Conservation (phyloP, 30 jellyfish, hydroid and myxozoan genomes). For the Aurelia aurita complex sp. Pacific region DNA sequence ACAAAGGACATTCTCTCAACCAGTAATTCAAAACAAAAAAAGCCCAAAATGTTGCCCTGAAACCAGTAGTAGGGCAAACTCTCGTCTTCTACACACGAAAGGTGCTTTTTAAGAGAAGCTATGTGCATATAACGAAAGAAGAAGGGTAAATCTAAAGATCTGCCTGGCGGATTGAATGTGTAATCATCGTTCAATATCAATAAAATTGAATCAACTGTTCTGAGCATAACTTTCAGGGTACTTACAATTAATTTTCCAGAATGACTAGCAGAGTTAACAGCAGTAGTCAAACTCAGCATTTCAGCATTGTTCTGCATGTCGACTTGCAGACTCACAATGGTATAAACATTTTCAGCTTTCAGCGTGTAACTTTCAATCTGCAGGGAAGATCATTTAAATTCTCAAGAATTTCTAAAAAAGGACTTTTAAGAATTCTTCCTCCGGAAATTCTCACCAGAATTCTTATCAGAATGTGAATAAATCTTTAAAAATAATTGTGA, state of each 20-base stretch:
- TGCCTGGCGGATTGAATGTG: too few relatives aligned
- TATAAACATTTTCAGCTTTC: conserved; percentile 2
- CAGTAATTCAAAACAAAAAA: too few relatives aligned
- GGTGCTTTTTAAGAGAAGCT: too few relatives aligned
- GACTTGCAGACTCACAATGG: conserved; percentile 9
- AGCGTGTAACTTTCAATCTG: not conserved
- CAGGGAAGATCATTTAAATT: not conserved
- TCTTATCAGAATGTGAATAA: not conserved
- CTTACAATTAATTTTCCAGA: conserved; percentile 15
- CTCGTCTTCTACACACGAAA: too few relatives aligned
- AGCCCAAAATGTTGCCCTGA: too few relatives aligned
- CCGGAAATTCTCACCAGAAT: not conserved
- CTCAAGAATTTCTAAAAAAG: not conserved
- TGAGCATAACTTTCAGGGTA: not conserved
- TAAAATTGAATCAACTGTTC: too few relatives aligned
- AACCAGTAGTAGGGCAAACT: too few relatives aligned
- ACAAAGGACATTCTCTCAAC: too few relatives aligned
- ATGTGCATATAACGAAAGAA: too few relatives aligned
- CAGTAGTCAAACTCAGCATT: conserved; percentile 1
- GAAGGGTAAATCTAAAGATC: too few relatives aligned
- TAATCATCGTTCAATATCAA: too few relatives aligned
- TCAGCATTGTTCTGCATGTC: conserved; percentile 2
- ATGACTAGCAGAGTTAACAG: not conserved
- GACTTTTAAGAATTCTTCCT: not conserved
- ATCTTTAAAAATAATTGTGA: not conserved